These are phyloP conservation scores for Pentalonia nigronervosa DNA, from an alignment of 1,140 invertebrate genomes.

Conservation along the genomic window DNA sequence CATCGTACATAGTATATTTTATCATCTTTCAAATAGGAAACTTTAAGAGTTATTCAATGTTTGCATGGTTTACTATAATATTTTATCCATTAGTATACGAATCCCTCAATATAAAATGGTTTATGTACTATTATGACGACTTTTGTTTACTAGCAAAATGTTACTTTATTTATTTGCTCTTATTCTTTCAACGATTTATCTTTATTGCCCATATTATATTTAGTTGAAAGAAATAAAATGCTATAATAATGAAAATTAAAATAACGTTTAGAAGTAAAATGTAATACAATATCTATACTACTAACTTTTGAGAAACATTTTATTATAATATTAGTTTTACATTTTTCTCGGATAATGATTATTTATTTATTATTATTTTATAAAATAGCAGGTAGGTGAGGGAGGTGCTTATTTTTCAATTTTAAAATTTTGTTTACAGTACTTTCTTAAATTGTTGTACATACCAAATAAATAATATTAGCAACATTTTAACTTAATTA, in stretches of 20 bases:
- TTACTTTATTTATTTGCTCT: background rate
- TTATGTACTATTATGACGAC: background rate
- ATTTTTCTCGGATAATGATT: background rate
- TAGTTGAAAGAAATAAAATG: background rate
- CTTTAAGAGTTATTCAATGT: slow-evolving; percentile 4
- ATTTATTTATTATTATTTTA: too few relatives aligned
- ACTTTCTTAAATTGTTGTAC: too few relatives aligned
- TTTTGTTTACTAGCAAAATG: background rate
- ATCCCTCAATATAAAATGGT: background rate
- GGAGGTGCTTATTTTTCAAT: too few relatives aligned
- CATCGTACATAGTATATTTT: background rate
- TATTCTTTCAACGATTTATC: background rate
- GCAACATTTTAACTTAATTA: too few relatives aligned
- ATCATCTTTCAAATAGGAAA: slow-evolving; percentile 9
- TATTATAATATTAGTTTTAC: background rate
- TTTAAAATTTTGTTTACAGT: too few relatives aligned
- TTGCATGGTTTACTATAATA: background rate
- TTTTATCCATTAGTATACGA: background rate
- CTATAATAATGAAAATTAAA: background rate
- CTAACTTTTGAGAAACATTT: background rate
- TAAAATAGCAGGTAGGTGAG: too few relatives aligned
- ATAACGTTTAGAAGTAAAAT: background rate
- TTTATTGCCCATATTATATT: background rate
- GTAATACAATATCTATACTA: background rate
- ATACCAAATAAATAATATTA: too few relatives aligned